Conservation (phyloP, 2,113 vertebrate species). For the Charina bottae region DNA sequence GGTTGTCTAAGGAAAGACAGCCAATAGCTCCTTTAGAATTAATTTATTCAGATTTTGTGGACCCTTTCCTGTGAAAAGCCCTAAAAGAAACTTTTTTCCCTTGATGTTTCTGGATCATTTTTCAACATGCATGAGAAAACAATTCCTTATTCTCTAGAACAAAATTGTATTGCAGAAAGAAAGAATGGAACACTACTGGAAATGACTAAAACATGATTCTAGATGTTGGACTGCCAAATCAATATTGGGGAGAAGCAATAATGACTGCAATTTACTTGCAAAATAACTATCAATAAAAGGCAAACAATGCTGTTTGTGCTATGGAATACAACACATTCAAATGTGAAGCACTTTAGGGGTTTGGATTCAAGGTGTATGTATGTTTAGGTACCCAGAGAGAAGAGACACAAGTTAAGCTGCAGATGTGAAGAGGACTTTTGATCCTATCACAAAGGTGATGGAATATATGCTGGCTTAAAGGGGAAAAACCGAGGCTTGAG, state of each 20-base stretch:
- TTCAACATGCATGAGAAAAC: not conserved
- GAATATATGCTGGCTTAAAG: too few relatives aligned
- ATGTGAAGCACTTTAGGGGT: not conserved
- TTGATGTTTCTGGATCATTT: not conserved
- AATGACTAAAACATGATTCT: not conserved
- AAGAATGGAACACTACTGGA: not conserved
- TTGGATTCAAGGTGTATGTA: not conserved
- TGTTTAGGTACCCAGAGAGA: not conserved
- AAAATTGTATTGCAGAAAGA: not conserved
- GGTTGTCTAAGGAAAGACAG: not conserved
- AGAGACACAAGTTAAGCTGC: not conserved
- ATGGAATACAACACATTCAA: not conserved
- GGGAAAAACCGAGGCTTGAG: too few relatives aligned
- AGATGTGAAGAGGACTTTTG: not conserved
- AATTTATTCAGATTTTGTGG: not conserved
- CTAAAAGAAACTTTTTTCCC: not conserved
- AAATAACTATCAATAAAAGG: not conserved
- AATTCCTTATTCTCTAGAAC: not conserved
- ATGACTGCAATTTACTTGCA: not conserved
- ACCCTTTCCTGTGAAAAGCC: not conserved
- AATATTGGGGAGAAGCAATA: not conserved
- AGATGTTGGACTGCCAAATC: not conserved
- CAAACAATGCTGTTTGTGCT: not conserved
- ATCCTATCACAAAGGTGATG: not conserved
- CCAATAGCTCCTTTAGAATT: not conserved